These are phyloP conservation scores for Pao palembangensis DNA, from an alignment of 2,113 vertebrate species.

Conservation along the genomic window DNA sequence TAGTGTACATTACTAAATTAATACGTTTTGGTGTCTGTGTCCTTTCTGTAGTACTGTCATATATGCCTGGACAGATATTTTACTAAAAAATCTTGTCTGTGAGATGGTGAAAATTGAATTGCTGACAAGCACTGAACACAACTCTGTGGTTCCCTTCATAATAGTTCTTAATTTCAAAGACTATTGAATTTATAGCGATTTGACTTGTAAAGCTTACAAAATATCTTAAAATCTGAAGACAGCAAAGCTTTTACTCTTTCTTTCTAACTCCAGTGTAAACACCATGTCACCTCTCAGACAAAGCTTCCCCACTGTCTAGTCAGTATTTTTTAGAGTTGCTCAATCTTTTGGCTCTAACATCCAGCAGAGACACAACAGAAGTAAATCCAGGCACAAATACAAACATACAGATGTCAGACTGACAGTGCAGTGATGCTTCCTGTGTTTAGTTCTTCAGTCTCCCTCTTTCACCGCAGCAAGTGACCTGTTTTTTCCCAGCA, in stretches of 20 bases:
- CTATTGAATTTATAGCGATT: too few species aligned
- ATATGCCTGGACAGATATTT: too few species aligned
- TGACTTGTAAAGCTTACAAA: too few species aligned
- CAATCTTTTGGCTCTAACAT: neutral
- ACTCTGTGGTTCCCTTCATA: too few species aligned
- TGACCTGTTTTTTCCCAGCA: conserved; percentile 4
- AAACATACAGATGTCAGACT: neutral
- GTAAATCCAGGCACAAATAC: conserved; percentile 1
- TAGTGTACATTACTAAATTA: neutral
- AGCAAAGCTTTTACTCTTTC: neutral
- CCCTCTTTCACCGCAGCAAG: conserved; percentile 16
- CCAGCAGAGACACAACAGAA: neutral
- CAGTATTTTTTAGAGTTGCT: conserved; percentile 2
- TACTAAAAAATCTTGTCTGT: too few species aligned
- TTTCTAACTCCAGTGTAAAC: neutral
- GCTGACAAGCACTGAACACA: too few species aligned
- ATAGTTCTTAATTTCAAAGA: too few species aligned
- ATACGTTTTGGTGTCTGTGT: neutral
- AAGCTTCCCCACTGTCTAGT: neutral
- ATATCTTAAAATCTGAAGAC: too few species aligned
- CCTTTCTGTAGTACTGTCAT: neutral
- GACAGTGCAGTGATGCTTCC: neutral
- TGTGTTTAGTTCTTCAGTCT: conserved; percentile 9
- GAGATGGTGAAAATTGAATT: too few species aligned
- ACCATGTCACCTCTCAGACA: neutral